Evolutionary conservation across 2,113 vertebrate species (phyloP), one percentile per base, ranked within the genome.

Genomic region (Lasiurus cinereus): DNA sequence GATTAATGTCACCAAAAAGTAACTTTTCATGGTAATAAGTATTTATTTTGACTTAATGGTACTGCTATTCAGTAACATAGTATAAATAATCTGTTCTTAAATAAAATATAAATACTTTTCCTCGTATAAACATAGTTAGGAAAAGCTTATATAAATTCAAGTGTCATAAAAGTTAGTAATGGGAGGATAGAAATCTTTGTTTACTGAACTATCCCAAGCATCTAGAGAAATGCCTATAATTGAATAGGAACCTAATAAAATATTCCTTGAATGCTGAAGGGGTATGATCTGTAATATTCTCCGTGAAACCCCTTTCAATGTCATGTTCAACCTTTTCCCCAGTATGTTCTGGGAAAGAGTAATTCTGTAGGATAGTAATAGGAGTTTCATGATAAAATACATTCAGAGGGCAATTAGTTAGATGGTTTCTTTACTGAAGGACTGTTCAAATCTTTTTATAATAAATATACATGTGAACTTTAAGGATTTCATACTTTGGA

Each of bases 111-210:
- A 85, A 90, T 36, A 33, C 0, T 87, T 90, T 74, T 24, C n/a
- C 29, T 54, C 87, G 73, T 22, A n/a, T 76, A 95, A 87, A 18
- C 7, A 72, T 86, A 94, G 54, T 90, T 83, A 43, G 33, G 24
- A 86, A 94, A 94, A 39, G n/a, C 1, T 92, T 95, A 62, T 83
- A 43, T 72, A 82, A 93, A 78, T 66, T 83, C 39, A 69, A 74
- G 8, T 29, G 73, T 84, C 21, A 56, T 79, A 27, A 64, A 83
- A 88, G 18, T 83, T 91, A n/a, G 22, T 62, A 83, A 8, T 19
- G 79, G 66, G 21, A 78, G 18, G 9, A 6, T 33, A 85, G 43
- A 33, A 22, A 91, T 50, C 8, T 94, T 78, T 76, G 64, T 78
- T 94, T 56, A 50, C 22, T n/a, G 9, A 90, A 78, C 22, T 90